Evolutionary conservation across 2,113 vertebrate genomes (phyloP), one percentile per base, ranked within the genome.

Genomic region (Maccullochella peelii): DNA sequence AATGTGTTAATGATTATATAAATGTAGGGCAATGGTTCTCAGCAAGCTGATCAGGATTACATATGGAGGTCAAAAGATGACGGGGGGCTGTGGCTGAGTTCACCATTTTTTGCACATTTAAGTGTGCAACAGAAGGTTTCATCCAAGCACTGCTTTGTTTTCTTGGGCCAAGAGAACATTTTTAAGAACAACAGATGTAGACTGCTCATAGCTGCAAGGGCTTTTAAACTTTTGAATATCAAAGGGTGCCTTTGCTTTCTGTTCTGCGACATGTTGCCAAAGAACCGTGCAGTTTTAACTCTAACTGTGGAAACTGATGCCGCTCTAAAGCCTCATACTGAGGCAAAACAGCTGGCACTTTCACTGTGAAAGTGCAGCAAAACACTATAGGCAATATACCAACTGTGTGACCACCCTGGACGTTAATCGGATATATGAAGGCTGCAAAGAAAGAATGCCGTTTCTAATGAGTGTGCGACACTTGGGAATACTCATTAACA

Each of bases 191-290:
- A 72, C 68, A 85, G 42, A 79, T 80, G 77, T 8, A 82, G 72
- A 79, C 63, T 42, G 52, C 58, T 71, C 40, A 11, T 50, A 18
- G 77, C 87, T 86, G 42, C 15, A 1, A 73, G 85, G 73, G 30
- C 38, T 80, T 84, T 79, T 58, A 42, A 77, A 76, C 57, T 52
- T 79, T 18, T 58, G 14, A 73, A 74, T 65, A 86, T 85, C 76
- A 86, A 81, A 87, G 58, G 36, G 14, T 33, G 33, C 7, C 50
- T 79, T 36, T 63, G 77, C 74, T 80, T 83, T 70, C 21, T 55
- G 81, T 80, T 69, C 68, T 70, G 61, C 77, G 67, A 85, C 66
- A 78, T 23, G 38, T 25, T 85, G 73, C 66, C 61, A 68, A 82
- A 74, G 42, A 82, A 27, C 52, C n/a, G 47, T 66, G 77, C 82